phyloP scores from a whole-genome alignment of 2,888 invertebrate species.

The Anthophora plumipes region DNA sequence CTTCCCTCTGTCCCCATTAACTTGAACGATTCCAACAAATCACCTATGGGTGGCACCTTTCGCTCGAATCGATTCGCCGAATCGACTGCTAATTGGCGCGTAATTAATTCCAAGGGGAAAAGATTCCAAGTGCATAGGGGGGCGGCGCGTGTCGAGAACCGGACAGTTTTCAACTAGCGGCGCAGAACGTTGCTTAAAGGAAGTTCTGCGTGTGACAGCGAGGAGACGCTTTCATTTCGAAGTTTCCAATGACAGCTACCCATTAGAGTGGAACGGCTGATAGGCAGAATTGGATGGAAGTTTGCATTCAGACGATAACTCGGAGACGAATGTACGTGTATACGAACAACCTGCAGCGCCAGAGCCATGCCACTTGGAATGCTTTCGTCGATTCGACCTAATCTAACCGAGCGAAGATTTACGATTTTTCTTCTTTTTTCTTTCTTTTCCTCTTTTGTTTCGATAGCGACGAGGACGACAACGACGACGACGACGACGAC shows the following conservation, averaged over 20 bases:
- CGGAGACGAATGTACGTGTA: no score
- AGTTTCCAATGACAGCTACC: background rate
- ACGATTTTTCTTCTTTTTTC: background rate
- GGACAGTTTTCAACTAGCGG: background rate
- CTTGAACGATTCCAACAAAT: background rate
- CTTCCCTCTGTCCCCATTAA: background rate
- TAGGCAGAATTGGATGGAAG: slow-evolving; percentile 7
- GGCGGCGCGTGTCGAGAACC: background rate
- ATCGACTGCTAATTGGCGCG: background rate
- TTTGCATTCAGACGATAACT: background rate
- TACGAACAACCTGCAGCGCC: background rate
- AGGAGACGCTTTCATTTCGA: background rate
- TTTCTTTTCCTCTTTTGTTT: no score
- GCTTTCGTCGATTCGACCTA: no score
- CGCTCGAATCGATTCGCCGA: background rate
- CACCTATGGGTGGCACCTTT: no score
- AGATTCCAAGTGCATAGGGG: background rate
- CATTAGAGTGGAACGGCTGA: slow-evolving; percentile 17
- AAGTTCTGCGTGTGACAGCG: slow-evolving; percentile 1
- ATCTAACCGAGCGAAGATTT: background rate
- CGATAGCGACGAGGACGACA: no score
- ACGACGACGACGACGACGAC: no score
- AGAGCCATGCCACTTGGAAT: background rate
- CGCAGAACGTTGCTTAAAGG: background rate
- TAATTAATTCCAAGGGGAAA: background rate